Evolutionary conservation across 2,113 vertebrate species (phyloP).

Genomic region (Amazona vittata): DNA sequence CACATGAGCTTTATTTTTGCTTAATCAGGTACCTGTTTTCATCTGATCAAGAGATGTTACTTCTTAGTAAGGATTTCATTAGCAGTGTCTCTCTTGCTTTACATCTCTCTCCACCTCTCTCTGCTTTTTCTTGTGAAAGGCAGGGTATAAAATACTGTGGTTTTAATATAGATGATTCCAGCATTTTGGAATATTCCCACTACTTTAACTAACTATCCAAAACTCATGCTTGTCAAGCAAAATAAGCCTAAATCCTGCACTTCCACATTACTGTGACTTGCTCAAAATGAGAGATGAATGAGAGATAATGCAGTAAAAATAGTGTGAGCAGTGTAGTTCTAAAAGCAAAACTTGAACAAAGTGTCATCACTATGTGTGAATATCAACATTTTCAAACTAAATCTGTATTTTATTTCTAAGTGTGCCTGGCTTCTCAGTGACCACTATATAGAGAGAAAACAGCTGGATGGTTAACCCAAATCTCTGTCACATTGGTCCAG

Average conservation of each 20-base stretch:
- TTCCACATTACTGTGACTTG: neutral
- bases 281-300: neutral
- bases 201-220: neutral
- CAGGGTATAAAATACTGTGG: neutral
- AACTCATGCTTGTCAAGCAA: neutral
- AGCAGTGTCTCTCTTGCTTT: neutral
- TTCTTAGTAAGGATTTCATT: neutral
- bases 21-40: neutral
- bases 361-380: neutral
- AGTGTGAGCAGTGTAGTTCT: neutral
- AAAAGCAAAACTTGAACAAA: neutral
- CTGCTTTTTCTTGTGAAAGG: neutral
- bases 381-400: neutral
- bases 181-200: neutral
- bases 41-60: neutral
- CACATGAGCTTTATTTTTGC: neutral
- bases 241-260: neutral
- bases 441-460: neutral
- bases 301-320: neutral
- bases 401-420: neutral
- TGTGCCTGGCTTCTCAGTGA: neutral
- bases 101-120: neutral
- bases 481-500: rapidly evolving
- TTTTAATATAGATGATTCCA: neutral
- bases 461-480: neutral